Evolutionary conservation across 2,797 vertebrate species (phyloP), one percentile per base, ranked within the genome.

Genomic region (Crypturellus tataupa): DNA sequence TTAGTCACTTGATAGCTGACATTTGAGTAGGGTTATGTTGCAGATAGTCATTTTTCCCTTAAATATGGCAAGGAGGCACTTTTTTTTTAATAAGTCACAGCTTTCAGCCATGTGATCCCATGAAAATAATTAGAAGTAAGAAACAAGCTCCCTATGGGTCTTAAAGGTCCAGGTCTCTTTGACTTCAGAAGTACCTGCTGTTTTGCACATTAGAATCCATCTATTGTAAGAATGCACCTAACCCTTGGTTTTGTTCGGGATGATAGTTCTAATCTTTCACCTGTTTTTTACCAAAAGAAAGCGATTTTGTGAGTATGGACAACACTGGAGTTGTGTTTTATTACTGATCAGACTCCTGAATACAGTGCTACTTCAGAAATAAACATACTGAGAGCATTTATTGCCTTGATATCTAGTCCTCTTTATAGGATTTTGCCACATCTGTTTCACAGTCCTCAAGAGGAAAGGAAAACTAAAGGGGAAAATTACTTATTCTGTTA

Each of bases 1-100:
- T 82, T 91, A 94, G 80, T 90, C 42, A 68, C 76, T 69, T 67
- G 55, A 83, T 79, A 85, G 31, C 23, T 94, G 86, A 83, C 44
- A 59, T 78, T 93, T 86, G 56, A 91, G 27, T 37, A 24, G 5
- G 71, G 14, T 42, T 91, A 9, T 35, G 21, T 81, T 86, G 59
- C 55, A 85, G 51, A 81, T 53, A 87, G 37, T 49, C 1, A 59
- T 87, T 95, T 93, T 89, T 78, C 62, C 21, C n/a, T 85, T 81
- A 82, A 76, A 59, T 46, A 55, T 0, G 2, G n/a, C 68, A 47
- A 63, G 51, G 53, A 71, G 68, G 13, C 2, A 49, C 42, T 51
- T 10, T 46, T 46, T 68, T 63, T 68, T 29, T 31, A 65, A 6
- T 33, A 51, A 55, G 23, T 21, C 6, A 3, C 29, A 87, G 27